Evolutionary conservation across 1,140 invertebrate species (phyloP).

Genomic region (Drosophila tropicalis): DNA sequence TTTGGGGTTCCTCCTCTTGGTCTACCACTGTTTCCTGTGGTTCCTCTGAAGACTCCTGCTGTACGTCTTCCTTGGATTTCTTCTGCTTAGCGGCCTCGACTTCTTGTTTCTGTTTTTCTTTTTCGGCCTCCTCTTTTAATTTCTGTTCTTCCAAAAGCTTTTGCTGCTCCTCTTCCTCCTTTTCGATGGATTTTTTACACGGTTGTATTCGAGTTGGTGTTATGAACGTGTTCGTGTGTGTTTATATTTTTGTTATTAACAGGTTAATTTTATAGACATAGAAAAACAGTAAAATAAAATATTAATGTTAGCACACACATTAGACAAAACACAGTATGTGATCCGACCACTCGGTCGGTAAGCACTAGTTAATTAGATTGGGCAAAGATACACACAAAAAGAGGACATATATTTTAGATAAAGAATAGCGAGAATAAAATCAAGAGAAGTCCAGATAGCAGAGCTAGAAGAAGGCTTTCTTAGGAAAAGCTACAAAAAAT

Average conservation of each 20-base stretch:
- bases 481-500: neutral
- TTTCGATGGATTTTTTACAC: neutral
- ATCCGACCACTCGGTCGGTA: neutral
- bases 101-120: conserved; percentile 18
- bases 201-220: neutral
- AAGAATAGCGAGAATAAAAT: neutral
- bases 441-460: conserved; percentile 15
- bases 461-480: conserved; percentile 7
- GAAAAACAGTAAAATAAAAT: conserved; percentile 9
- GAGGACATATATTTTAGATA: neutral
- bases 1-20: conserved; percentile 27
- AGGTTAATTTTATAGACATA: conserved; percentile 13
- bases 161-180: neutral
- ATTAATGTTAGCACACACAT: conserved; percentile 1
- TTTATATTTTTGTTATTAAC: conserved; percentile 34
- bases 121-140: conserved; percentile 2
- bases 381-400: neutral
- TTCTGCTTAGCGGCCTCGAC: conserved; percentile 16
- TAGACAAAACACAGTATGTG: conserved; percentile 9
- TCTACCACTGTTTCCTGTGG: conserved; percentile 16
- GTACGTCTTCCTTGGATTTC: neutral
- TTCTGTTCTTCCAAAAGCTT: neutral
- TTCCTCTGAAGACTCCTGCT: neutral
- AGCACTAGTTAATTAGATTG: conserved; percentile 1
- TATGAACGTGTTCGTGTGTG: conserved; percentile 19